Evolutionary conservation across 2,888 invertebrate genomes (phyloP), one percentile per base, ranked within the genome.

Genomic region (Dasypolia templi): DNA sequence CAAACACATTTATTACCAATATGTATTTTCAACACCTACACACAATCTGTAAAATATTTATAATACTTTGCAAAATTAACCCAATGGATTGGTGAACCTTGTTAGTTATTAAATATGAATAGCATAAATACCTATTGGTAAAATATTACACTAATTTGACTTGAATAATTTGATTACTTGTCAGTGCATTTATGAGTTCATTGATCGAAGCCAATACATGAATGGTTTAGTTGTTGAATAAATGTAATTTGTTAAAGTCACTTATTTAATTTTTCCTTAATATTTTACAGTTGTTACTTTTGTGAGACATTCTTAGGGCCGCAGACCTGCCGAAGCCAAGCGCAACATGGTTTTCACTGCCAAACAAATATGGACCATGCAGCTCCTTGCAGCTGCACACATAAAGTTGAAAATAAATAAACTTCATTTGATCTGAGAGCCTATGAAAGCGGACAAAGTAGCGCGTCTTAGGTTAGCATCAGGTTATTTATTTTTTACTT

Each of bases 221-320:
- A 62, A 75, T 75, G 63, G 63, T 80, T 75, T 79, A 71, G 68
- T 85, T 86, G 77, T 85, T 82, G 53, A 87, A 82, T 87, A 87
- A 86, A 87, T 84, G 82, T 80, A 81, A 83, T 84, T 87, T 82
- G 86, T 87, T 87, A 80, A 80, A 72, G 17, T 56, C 11, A 42
- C 14, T 17, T 65, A 39, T 68, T 62, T 67, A 0, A 22, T 44
- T 74, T 69, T 66, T 58, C n/a, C 32, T 14, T 12, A 14, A 26
- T 17, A 72, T 32, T 11, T 42, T 39, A 14, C 4, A n/a, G 5
- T 5, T 22, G 19, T n/a, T 42, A 49, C 22, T 59, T 51, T 59
- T 22, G 1, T 17, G 26, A 46, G 6, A 32, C 19, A 14, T 53
- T 39, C 14, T 22, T 39, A 14, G n/a, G n/a, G 14, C 7, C 6